A percentile compares a stretch with the other conserved stretches of the same genome.
phyloP scores from a whole-genome alignment of 2,113 vertebrate species.

The rabbit (Oryctolagus cuniculus) region mOryCun1.1 NC_091433.1:20551501-20552000 shows the following conservation, averaged over 20 bases:
- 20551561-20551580: neutral
- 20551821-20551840: too few relatives aligned
- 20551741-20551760: neutral
- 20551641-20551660: neutral
- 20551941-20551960: too few relatives aligned
- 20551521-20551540: neutral
- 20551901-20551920: accelerated
- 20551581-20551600: neutral
- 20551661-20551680: too few relatives aligned
- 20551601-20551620: neutral
- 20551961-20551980: too few relatives aligned
- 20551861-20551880: neutral
- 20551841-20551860: neutral
- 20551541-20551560: too few relatives aligned
- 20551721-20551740: neutral
- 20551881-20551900: neutral
- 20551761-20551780: neutral
- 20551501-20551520: too few relatives aligned
- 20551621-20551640: too few relatives aligned
- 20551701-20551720: too few relatives aligned
- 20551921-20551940: neutral
- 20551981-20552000: too few relatives aligned
- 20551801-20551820: too few relatives aligned
- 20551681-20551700: too few relatives aligned
- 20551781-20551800: neutral